Evolutionary conservation across 2,113 vertebrate species (phyloP), one percentile per base, ranked within the genome.

Genomic region (Equus przewalskii): DNA sequence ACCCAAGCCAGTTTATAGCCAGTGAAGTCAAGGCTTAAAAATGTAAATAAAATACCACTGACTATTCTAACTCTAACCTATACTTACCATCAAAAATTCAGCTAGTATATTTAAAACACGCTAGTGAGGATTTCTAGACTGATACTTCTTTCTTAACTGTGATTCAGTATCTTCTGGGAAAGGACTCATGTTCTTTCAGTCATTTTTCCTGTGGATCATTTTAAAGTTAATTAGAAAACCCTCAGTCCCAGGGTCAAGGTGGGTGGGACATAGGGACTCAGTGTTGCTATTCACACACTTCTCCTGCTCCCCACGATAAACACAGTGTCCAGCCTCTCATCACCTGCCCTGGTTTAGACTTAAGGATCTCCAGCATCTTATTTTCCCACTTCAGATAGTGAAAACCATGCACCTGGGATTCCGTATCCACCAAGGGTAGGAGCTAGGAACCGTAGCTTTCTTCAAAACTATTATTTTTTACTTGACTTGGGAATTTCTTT

Each of bases 221-320:
- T 89, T 36, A 88, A 97, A 92, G 49, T 26, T 41, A 81, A 14
- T 30, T 49, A 60, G 87, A 95, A 70, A 87, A 70, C 22, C 41
- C 46, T 19, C 24, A 84, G 26, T 72, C 75, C 3, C n/a, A 49
- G 15, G 44, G 9, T 8, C 13, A 46, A 9, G 8, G 12, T 1
- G 65, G 18, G 36, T 10, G 2, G 24, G 41, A 30, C 28, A 7
- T 3, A 30, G 22, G 36, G 86, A 62, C 46, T 14, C 19, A 2
- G 24, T 6, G 26, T 2, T 54, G 4, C 41, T 22, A 56, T 4
- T 1, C 3, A 19, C 18, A 49, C 46, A 41, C 12, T 64, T 54
- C 22, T 36, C 72, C 79, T 36, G 18, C 28, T 84, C 15, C 19
- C 69, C n/a, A 6, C 15, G 18, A 36, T 13, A 44, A 89, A 93